Base-by-base conservation (phyloP, 2,113 vertebrate genomes). In the Rhinoderma darwinii region DNA sequence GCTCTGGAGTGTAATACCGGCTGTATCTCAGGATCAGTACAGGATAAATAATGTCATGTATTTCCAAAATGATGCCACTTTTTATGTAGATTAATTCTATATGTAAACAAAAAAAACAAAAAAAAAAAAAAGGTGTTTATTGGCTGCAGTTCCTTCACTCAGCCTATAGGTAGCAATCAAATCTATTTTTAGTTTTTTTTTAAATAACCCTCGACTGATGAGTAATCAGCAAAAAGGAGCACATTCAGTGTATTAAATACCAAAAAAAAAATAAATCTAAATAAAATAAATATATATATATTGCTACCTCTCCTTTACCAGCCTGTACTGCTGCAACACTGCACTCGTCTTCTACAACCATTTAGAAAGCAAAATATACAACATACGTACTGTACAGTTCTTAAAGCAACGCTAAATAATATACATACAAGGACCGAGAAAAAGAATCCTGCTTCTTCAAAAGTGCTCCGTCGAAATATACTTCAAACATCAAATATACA, bases 401-500 rank as follows among this genome's bases (percentile, higher is more conserved):
- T 43, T 61, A 81, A 81, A 81, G 37, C 39, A 82, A 82, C 18
- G 10, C n/a, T 82, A 61, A 43, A 66, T 81, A 81, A 27, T 12
- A 82, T 66, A 82, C 56, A 82, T 81, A 63, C 37, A 63, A 63
- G n/a, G 66, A 70, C 66, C 35, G 32, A 51, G 32, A 63, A 82
- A 59, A 80, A 82, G 56, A 32, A 20, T 73, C 25, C 37, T 61
- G 41, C 68, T 76, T 77, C 51, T 73, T n/a, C 72, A 59, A 84
- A 84, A 84, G 83, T 84, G 70, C 83, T 84, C 54, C 14, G 8
- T 75, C 32, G 30, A 59, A 84, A 27, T 84, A 84, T 39, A 27
- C 50, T 54, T 70, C 32, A 51, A 54, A 84, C 70, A 59, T 27
- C 54, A 63, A 56, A 54, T 54, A 56, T 74, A 44, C 68, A 47